Percentiles rank a stretch among this genome's conserved stretches.
Conservation (phyloP, 2,888 invertebrate genomes). For the Matsumyia berberina region DNA sequence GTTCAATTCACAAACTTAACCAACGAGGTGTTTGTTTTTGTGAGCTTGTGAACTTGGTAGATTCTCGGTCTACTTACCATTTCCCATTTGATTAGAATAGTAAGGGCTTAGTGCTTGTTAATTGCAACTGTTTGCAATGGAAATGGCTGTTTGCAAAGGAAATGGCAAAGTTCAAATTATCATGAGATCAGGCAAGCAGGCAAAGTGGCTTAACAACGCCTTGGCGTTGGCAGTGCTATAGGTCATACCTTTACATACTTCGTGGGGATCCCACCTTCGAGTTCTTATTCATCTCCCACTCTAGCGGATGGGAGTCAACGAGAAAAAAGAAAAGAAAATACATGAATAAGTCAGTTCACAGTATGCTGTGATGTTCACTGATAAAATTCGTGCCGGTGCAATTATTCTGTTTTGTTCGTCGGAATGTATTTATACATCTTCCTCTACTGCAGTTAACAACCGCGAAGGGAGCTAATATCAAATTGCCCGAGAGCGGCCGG, state of each 20-base stretch:
- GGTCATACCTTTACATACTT: slow-evolving; percentile 38
- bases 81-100: slow-evolving; percentile 37
- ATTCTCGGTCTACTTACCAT: slow-evolving; percentile 22
- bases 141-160: slow-evolving; percentile 1
- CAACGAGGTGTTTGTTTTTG: slow-evolving; percentile 2
- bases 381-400: slow-evolving; percentile 60
- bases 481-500: slow-evolving; percentile 34
- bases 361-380: slow-evolving; percentile 50
- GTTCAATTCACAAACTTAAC: slow-evolving; percentile 4
- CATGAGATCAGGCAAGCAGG: slow-evolving; percentile 21
- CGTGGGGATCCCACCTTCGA: slow-evolving; percentile 30
- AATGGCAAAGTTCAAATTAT: slow-evolving; percentile 48
- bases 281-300: slow-evolving; percentile 34
- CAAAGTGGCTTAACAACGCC: slow-evolving; percentile 41
- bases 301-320: slow-evolving; percentile 38
- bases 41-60: neutral
- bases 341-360: slow-evolving; percentile 44
- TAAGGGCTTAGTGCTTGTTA: slow-evolving; percentile 18
- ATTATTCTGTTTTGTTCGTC: slow-evolving; percentile 52
- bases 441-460: slow-evolving; percentile 38
- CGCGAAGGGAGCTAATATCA: slow-evolving; percentile 44
- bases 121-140: slow-evolving; percentile 31
- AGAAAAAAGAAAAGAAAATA: slow-evolving; percentile 20
- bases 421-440: slow-evolving; percentile 51
- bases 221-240: slow-evolving; percentile 34